Evolutionary conservation across 2,888 invertebrate species (phyloP).

Genomic region (Pediacus dermestoides): DNA sequence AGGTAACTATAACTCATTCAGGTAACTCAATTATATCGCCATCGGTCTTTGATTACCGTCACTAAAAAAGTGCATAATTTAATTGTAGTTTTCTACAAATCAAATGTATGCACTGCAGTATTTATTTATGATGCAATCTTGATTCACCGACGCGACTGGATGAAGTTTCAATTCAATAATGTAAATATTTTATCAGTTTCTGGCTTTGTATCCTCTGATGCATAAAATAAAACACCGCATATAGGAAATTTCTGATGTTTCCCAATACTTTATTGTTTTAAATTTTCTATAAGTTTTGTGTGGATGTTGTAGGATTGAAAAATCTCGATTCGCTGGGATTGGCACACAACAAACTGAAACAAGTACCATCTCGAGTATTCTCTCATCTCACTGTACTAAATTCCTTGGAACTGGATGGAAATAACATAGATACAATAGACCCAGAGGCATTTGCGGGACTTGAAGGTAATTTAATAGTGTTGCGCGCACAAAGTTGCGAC

Average conservation of each 20-base stretch:
- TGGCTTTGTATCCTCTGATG: no score
- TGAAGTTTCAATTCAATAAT: no score
- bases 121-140: no score
- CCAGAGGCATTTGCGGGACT: slow-evolving; percentile 82
- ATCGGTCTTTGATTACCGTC: no score
- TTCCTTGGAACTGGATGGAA: slow-evolving; percentile 85
- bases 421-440: slow-evolving; percentile 75
- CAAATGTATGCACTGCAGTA: no score
- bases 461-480: slow-evolving; percentile 78
- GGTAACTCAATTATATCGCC: slow-evolving; percentile 5
- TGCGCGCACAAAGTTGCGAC: no score
- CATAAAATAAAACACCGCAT: slow-evolving; percentile 2
- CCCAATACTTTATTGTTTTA: background rate
- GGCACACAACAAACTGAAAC: slow-evolving; percentile 78
- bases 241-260: background rate
- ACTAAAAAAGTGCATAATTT: no score
- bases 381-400: slow-evolving; percentile 76
- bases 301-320: slow-evolving; percentile 60
- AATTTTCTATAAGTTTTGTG: slow-evolving; percentile 18
- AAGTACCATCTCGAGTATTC: slow-evolving; percentile 78
- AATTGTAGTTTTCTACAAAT: no score
- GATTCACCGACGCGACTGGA: no score
- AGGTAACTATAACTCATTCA: slow-evolving; percentile 62
- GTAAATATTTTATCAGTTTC: no score
- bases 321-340: slow-evolving; percentile 80